Evolutionary conservation across 2,113 vertebrate genomes (phyloP).

Genomic region (Platichthys flesus): DNA sequence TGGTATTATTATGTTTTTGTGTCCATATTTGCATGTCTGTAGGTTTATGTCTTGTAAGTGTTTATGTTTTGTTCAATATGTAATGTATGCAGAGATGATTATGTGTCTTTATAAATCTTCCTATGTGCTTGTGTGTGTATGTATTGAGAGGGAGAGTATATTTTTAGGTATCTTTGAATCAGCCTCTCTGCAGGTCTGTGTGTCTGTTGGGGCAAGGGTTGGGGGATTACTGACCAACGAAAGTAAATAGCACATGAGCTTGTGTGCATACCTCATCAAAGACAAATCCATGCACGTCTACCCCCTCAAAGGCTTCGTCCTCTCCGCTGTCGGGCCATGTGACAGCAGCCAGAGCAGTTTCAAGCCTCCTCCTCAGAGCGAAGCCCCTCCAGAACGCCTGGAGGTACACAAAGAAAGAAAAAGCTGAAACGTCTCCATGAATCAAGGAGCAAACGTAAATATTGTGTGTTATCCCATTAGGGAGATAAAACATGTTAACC

Average conservation of each 20-base stretch:
- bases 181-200: neutral
- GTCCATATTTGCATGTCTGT: no score
- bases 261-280: conserved; percentile 88
- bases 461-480: conserved; percentile 93
- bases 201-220: neutral
- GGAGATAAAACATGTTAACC: conserved; percentile 93
- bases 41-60: neutral
- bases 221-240: conserved; percentile 1
- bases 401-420: conserved; percentile 79
- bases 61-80: neutral
- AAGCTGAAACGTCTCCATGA: conserved; percentile 74
- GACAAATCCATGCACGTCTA: conserved; percentile 88
- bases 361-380: conserved; percentile 88
- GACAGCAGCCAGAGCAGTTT: conserved; percentile 83
- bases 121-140: neutral
- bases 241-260: conserved; percentile 38
- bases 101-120: neutral
- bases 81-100: neutral
- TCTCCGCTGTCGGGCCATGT: conserved; percentile 63
- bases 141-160: neutral
- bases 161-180: neutral
- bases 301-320: conserved; percentile 90
- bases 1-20: no score
- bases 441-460: conserved; percentile 89
- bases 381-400: conserved; percentile 95